Percentiles rank a stretch among this genome's conserved stretches.
phyloP scores from a whole-genome alignment of 2,797 vertebrate species.

The Pipistrellus pygmaeus region DNA sequence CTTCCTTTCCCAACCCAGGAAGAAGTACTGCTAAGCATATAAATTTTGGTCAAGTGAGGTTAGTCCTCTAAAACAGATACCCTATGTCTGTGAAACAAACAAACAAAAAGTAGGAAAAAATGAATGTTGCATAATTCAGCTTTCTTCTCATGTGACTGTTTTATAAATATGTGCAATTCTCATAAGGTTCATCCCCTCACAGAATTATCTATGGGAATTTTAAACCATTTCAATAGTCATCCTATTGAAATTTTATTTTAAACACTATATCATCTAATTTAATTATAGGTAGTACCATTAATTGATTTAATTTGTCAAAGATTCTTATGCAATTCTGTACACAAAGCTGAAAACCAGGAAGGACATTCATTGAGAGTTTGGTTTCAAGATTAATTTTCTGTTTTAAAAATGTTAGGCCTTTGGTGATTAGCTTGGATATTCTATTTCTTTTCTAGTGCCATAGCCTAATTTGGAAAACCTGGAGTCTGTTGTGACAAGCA shows the following conservation, averaged over 20 bases:
- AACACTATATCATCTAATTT: constrained; percentile 10
- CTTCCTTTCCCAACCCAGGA: neutral
- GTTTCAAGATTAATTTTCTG: neutral
- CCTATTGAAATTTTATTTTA: neutral
- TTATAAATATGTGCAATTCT: constrained; percentile 6
- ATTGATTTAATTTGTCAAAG: constrained; percentile 36
- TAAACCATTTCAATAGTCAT: neutral
- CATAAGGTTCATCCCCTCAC: neutral
- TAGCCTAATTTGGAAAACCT: neutral
- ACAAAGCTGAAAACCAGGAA: neutral
- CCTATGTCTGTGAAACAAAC: neutral
- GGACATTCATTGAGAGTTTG: neutral
- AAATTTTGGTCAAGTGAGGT: neutral
- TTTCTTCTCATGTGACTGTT: constrained; percentile 17
- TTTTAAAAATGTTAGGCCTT: neutral
- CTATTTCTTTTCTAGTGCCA: neutral
- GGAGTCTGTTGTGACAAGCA: neutral
- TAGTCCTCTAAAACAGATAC: neutral
- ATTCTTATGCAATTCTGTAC: neutral
- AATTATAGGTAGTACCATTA: neutral
- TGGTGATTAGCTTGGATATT: neutral
- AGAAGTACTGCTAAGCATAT: neutral
- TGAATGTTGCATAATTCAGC: neutral
- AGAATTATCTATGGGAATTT: neutral
- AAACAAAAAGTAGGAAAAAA: neutral